A percentile compares a stretch with the other conserved stretches of the same genome.
Conservation (phyloP, 1,140 invertebrate genomes). For the Notospermus geniculatus region DNA sequence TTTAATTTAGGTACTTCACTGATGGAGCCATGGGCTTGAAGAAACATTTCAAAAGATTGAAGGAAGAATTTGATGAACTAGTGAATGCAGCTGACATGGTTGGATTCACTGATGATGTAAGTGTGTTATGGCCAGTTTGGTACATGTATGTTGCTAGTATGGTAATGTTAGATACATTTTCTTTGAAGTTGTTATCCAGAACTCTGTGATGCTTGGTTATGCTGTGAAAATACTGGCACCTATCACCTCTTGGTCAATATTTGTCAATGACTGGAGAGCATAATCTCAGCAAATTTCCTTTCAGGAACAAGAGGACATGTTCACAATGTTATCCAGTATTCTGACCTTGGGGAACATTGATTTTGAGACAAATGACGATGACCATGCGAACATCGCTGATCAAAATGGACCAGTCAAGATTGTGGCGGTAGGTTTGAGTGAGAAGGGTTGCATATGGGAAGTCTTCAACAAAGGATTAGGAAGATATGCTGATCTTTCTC, state of each 20-base stretch:
- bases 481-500: no score
- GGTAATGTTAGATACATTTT: no score
- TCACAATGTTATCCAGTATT: conserved; percentile 44
- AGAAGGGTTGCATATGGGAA: no score
- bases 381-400: conserved; percentile 33
- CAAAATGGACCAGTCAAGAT: conserved; percentile 16
- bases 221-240: no score
- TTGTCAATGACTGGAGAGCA: no score
- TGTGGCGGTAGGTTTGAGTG: conserved; percentile 24
- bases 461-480: no score
- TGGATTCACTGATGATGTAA: conserved; percentile 52
- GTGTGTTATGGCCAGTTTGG: no score
- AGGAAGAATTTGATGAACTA: conserved; percentile 42
- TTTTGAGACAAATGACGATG: conserved; percentile 43
- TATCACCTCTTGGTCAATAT: no score
- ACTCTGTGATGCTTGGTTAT: no score
- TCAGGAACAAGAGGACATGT: conserved; percentile 49
- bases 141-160: no score
- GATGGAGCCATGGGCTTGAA: conserved; percentile 27
- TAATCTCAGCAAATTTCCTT: not conserved
- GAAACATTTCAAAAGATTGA: conserved; percentile 23
- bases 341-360: conserved; percentile 48
- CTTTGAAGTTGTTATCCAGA: no score
- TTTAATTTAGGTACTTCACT: conserved; percentile 34
- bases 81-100: conserved; percentile 52